Evolutionary conservation across 2,113 vertebrate genomes (phyloP).

Genomic region (Suncus etruscus): DNA sequence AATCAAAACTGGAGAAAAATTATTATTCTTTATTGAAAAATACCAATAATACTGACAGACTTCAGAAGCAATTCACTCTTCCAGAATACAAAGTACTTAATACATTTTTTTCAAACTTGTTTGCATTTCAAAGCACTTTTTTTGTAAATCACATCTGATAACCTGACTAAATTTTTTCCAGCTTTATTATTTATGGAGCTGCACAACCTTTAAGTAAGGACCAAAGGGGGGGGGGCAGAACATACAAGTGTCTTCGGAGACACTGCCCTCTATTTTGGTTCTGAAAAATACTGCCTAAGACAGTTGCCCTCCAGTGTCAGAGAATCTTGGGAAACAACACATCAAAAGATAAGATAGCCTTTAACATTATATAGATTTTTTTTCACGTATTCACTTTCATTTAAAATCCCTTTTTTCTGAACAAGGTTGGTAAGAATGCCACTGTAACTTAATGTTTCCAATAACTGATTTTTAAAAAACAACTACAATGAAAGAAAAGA

Average conservation of each 20-base stretch:
- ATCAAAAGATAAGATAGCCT: slow-evolving; percentile 69
- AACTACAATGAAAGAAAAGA: slow-evolving; percentile 75
- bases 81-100: slow-evolving; percentile 86
- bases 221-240: slow-evolving; percentile 62
- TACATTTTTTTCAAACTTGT: slow-evolving; percentile 86
- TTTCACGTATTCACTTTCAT: slow-evolving; percentile 40
- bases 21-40: slow-evolving; percentile 91
- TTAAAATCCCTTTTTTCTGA: slow-evolving; percentile 70
- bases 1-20: slow-evolving; percentile 80
- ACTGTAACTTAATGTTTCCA: slow-evolving; percentile 77
- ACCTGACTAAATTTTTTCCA: slow-evolving; percentile 87
- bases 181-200: slow-evolving; percentile 90
- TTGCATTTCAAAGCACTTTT: slow-evolving; percentile 84
- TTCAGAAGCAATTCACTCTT: slow-evolving; percentile 88
- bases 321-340: slow-evolving; percentile 71
- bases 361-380: not conserved
- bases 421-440: slow-evolving; percentile 82
- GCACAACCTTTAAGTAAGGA: slow-evolving; percentile 81
- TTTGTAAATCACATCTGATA: slow-evolving; percentile 84
- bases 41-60: slow-evolving; percentile 91
- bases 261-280: not conserved
- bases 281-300: slow-evolving; percentile 42
- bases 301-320: slow-evolving; percentile 51
- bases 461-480: slow-evolving; percentile 77
- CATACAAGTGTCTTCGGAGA: slow-evolving; percentile 26